Evolutionary conservation across 1,140 invertebrate species (phyloP), one percentile per base, ranked within the genome.

Genomic region (Zaprionus ornatus): DNA sequence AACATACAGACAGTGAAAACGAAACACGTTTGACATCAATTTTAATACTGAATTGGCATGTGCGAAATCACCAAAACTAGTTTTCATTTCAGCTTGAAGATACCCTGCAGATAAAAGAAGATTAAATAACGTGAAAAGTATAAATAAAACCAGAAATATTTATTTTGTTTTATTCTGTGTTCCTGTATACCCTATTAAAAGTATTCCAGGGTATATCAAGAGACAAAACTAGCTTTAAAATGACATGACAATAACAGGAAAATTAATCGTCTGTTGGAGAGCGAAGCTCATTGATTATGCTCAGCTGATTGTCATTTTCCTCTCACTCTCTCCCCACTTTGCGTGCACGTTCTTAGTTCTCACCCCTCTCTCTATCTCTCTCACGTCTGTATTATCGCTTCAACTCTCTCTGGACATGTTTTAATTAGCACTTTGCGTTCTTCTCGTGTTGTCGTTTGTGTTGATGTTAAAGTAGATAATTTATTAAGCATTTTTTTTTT

Each of bases 21-120:
- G 72, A 87, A 79, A 87, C 79, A 87, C 77, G 83, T 84, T 78
- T 75, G 56, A 80, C 84, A 87, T 80, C 77, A 83, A 80, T 83
- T 87, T 80, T 52, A 87, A 80, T 87, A 82, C 77, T 21, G 63
- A 82, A 77, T 87, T 64, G 45, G 73, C 73, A 69, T 56, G 40
- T 19, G 50, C 66, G 50, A 74, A 68, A 55, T 23, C 23, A 23
- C 37, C 45, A 27, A 15, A 12, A 13, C 2, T 23, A 29, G 52
- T 27, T n/a, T 25, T 23, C 45, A 12, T 23, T 4, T 35, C 21
- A 17, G 52, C 45, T 50, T 12, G 1, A 13, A 35, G 13, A 42
- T 65, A 55, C 50, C 35, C 62, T 65, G 7, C 15, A 37, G 23
- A 6, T 10, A 50, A 27, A 25, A 15, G 23, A 3, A n/a, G 23